Percentiles rank a stretch among this genome's conserved stretches.
Evolutionary conservation across 92 coral and sea anemone species (phyloP).

Genomic region (Epizoanthus ramosus): DNA sequence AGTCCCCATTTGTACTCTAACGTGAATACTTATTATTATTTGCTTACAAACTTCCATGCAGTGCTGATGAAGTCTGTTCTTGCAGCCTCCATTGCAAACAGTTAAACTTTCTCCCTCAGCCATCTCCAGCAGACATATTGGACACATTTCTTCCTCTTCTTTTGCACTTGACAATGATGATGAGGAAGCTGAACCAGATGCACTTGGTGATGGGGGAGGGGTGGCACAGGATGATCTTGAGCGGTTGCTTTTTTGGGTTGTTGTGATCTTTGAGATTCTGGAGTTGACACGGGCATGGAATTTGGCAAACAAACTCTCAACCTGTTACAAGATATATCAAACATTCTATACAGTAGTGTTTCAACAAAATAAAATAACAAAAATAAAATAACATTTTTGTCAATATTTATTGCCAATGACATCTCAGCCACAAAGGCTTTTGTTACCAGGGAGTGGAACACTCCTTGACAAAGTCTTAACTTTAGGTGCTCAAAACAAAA

Average conservation of each 20-base stretch:
- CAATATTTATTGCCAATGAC: too few species aligned
- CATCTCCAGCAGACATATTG: slow-evolving; percentile 96
- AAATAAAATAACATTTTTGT: background rate
- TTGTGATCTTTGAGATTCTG: slow-evolving; percentile 68
- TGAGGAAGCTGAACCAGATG: slow-evolving; percentile 45
- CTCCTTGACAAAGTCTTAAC: too few species aligned
- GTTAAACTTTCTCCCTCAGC: slow-evolving; percentile 97
- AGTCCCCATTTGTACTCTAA: background rate
- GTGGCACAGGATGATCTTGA: slow-evolving; percentile 56
- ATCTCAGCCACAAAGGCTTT: background rate
- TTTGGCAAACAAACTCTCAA: slow-evolving; percentile 83
- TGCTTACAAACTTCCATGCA: slow-evolving; percentile 98
- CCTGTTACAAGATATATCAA: slow-evolving; percentile 54
- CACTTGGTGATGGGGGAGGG: slow-evolving; percentile 68
- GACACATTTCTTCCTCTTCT: slow-evolving; percentile 94
- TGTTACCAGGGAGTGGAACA: background rate
- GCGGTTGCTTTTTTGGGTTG: slow-evolving; percentile 52
- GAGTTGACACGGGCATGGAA: slow-evolving; percentile 87
- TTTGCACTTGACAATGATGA: slow-evolving; percentile 52
- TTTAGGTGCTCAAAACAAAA: too few species aligned
- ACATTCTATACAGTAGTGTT: background rate
- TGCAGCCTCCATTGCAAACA: slow-evolving; percentile 85
- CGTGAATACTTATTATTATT: too few species aligned
- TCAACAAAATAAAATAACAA: background rate
- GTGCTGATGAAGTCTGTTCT: slow-evolving; percentile 91